Percentiles rank a stretch among this genome's conserved stretches.
Conservation (phyloP, 1,140 invertebrate genomes). For the Pogonomyrmex californicus region DNA sequence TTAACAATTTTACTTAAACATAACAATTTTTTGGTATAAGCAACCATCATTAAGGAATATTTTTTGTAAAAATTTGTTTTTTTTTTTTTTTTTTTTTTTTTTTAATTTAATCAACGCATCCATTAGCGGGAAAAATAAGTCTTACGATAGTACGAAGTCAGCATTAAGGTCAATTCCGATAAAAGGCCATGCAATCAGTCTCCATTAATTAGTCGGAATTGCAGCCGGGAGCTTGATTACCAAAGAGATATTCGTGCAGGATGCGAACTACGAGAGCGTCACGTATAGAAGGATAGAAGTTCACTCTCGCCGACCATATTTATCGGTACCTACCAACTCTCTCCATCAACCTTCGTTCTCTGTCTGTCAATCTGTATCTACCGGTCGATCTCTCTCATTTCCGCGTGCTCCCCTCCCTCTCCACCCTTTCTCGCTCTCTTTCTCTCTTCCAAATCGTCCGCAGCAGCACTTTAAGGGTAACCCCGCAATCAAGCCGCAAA, state of each 20-base stretch:
- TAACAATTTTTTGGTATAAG: neutral
- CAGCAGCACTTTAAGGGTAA: constrained; percentile 34
- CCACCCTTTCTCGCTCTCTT: neutral
- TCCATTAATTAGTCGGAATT: constrained; percentile 82
- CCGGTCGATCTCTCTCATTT: constrained; percentile 16
- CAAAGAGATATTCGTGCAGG: constrained; percentile 65
- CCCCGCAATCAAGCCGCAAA: constrained; percentile 71
- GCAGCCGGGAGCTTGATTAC: constrained; percentile 78
- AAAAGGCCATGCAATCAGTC: constrained; percentile 81
- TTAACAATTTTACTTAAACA: too few relatives aligned
- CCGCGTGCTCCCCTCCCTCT: neutral
- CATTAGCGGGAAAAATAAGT: constrained; percentile 69
- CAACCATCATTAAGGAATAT: neutral
- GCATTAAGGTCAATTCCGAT: constrained; percentile 79
- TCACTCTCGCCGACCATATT: constrained; percentile 66
- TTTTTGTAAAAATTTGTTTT: constrained; percentile 54
- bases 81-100: constrained; percentile 4
- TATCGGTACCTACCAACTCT: constrained; percentile 50
- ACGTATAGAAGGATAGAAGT: constrained; percentile 40
- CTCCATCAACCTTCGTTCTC: constrained; percentile 20
- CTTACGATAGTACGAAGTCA: constrained; percentile 71
- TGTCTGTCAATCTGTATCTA: constrained; percentile 43
- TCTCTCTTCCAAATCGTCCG: constrained; percentile 31
- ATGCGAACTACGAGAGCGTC: constrained; percentile 46
- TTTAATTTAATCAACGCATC: constrained; percentile 48